Percentiles rank a stretch among this genome's conserved stretches.
These are phyloP conservation scores for Nixonia krombeini DNA, from an alignment of 1,140 invertebrate genomes.

Conservation along the genomic window DNA sequence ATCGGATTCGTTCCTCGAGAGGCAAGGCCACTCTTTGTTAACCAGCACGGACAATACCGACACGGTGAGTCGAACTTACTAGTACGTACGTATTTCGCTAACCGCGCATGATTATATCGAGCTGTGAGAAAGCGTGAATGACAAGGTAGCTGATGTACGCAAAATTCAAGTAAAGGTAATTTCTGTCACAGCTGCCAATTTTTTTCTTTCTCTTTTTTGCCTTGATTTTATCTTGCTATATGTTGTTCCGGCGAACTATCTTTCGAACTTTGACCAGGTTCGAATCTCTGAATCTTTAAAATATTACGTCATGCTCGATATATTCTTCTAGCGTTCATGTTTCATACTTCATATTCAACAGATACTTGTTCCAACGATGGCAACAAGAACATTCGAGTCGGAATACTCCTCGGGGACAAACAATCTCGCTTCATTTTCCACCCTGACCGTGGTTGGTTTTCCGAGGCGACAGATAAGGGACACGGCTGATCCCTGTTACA, in stretches of 20 bases:
- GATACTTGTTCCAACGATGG: slow-evolving; percentile 17
- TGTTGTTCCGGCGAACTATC: no score
- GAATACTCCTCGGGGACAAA: slow-evolving; percentile 11
- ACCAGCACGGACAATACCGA: not conserved
- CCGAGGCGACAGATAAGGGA: slow-evolving; percentile 59
- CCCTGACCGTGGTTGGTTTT: slow-evolving; percentile 37
- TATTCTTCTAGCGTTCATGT: not conserved
- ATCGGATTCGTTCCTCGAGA: slow-evolving; percentile 10
- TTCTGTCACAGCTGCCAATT: no score
- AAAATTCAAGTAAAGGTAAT: no score
- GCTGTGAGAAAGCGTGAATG: no score
- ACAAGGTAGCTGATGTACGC: no score
- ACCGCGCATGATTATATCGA: no score
- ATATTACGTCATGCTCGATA: no score
- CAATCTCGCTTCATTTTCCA: slow-evolving; percentile 11
- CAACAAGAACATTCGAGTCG: slow-evolving; percentile 17
- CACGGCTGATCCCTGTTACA: slow-evolving; percentile 65
- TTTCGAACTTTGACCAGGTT: no score
- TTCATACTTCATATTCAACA: slow-evolving; percentile 6
- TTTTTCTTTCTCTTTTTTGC: no score
- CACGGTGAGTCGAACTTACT: slow-evolving; percentile 6
- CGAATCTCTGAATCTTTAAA: no score
- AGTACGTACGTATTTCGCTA: no score
- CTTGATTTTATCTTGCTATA: no score
- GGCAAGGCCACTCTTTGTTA: slow-evolving; percentile 11